Conservation (phyloP, 2,888 invertebrate species). For the Clusia tigrina region DNA sequence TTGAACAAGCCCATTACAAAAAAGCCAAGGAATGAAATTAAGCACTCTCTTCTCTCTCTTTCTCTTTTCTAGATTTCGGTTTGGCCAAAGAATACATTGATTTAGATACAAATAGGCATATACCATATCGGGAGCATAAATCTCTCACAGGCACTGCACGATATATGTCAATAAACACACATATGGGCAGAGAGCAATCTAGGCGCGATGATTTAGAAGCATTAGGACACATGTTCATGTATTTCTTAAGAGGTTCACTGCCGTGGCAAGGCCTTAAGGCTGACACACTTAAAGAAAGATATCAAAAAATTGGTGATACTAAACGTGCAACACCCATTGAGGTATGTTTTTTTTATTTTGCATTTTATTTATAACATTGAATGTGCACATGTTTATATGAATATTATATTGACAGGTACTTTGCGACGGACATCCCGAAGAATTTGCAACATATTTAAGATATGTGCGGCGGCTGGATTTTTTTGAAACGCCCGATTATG, state of each 20-base stretch:
- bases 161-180: slow-evolving; percentile 99
- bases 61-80: slow-evolving; percentile 87
- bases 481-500: slow-evolving; percentile 99
- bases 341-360: slow-evolving; percentile 63
- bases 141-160: slow-evolving; percentile 99
- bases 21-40: not conserved
- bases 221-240: slow-evolving; percentile 99
- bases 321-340: slow-evolving; percentile 99
- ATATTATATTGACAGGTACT: slow-evolving; percentile 67
- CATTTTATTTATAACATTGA: slow-evolving; percentile 7
- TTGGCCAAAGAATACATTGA: slow-evolving; percentile 99
- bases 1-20: too few species aligned
- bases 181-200: slow-evolving; percentile 99
- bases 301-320: slow-evolving; percentile 99
- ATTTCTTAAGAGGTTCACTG: slow-evolving; percentile 98
- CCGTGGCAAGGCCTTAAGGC: slow-evolving; percentile 99
- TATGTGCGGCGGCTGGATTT: slow-evolving; percentile 98
- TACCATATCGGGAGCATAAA: slow-evolving; percentile 99
- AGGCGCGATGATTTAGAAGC: slow-evolving; percentile 99
- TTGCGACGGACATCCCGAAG: slow-evolving; percentile 90
- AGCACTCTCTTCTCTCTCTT: slow-evolving; percentile 16
- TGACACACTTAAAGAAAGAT: slow-evolving; percentile 98
- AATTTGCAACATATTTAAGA: slow-evolving; percentile 96
- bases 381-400: not conserved
- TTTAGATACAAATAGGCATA: slow-evolving; percentile 99